phyloP scores from a whole-genome alignment of 1,140 invertebrate species.

The Drosophila melanica region DNA sequence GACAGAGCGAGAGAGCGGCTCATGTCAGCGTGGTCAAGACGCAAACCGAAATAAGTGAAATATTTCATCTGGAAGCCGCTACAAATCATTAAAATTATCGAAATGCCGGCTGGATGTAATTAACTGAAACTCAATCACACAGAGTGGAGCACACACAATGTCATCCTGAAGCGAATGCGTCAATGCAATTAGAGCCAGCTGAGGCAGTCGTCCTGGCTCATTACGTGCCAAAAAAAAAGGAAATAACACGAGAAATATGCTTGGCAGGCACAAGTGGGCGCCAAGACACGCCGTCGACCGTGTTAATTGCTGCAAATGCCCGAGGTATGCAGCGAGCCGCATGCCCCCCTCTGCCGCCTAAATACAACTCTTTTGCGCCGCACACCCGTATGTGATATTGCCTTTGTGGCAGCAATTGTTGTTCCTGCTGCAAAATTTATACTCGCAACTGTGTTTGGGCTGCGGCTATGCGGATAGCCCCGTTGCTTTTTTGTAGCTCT shows the following conservation, averaged over 20 bases:
- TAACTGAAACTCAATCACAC: slow-evolving; percentile 76
- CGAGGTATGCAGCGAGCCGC: slow-evolving; percentile 57
- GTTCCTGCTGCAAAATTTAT: slow-evolving; percentile 61
- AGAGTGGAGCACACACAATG: slow-evolving; percentile 19
- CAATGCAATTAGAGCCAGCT: slow-evolving; percentile 70
- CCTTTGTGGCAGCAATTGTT: slow-evolving; percentile 52
- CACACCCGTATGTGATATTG: slow-evolving; percentile 18
- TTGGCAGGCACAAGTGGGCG: slow-evolving; percentile 66
- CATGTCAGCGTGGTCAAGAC: slow-evolving; percentile 39
- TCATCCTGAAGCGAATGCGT: slow-evolving; percentile 60
- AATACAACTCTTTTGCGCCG: background rate
- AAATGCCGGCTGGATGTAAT: slow-evolving; percentile 71
- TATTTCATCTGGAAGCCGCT: slow-evolving; percentile 69
- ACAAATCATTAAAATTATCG: slow-evolving; percentile 78
- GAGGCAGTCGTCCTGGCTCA: slow-evolving; percentile 54
- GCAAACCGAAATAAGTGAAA: slow-evolving; percentile 51
- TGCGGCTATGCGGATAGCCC: slow-evolving; percentile 9
- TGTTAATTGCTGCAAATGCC: slow-evolving; percentile 81
- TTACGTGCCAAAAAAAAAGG: slow-evolving; percentile 66
- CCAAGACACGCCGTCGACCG: slow-evolving; percentile 76
- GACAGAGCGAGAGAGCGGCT: background rate
- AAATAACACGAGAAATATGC: slow-evolving; percentile 26
- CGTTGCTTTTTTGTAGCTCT: background rate
- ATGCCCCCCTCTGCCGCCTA: background rate
- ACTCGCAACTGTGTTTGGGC: slow-evolving; percentile 30